Evolutionary conservation across 2,888 invertebrate genomes (phyloP).

Genomic region (Cyaniris semiargus): DNA sequence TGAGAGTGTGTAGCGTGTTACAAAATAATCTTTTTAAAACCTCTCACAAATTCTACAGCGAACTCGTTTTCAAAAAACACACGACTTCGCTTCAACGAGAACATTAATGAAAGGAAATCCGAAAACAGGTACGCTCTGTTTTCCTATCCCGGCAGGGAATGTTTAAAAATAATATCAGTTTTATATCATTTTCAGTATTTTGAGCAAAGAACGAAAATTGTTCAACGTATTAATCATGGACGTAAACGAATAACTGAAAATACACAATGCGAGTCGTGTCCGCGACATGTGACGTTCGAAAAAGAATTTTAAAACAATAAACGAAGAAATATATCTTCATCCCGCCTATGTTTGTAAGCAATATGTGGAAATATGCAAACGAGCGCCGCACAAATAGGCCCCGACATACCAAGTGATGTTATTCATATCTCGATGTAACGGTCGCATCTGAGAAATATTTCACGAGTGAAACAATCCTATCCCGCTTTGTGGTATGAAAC

Average conservation of each 20-base stretch:
- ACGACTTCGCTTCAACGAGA: neutral
- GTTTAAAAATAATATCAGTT: slow-evolving; percentile 4
- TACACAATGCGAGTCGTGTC: neutral
- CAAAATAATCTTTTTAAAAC: slow-evolving; percentile 10
- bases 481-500: slow-evolving; percentile 10
- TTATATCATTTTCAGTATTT: neutral
- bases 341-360: slow-evolving; percentile 64
- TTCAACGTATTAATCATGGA: neutral
- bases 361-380: slow-evolving; percentile 64
- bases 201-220: neutral
- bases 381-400: slow-evolving; percentile 48
- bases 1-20: neutral
- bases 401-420: slow-evolving; percentile 53
- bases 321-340: slow-evolving; percentile 56
- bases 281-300: slow-evolving; percentile 35
- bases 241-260: slow-evolving; percentile 11
- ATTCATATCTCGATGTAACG: slow-evolving; percentile 41
- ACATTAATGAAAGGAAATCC: neutral
- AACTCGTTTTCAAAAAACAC: neutral
- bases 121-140: neutral
- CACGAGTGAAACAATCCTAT: slow-evolving; percentile 33
- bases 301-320: slow-evolving; percentile 54
- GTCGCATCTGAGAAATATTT: slow-evolving; percentile 41
- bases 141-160: neutral
- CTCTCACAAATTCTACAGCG: neutral